phyloP scores from a whole-genome alignment of 2,797 vertebrate genomes.

The Dermochelys coriacea region DNA sequence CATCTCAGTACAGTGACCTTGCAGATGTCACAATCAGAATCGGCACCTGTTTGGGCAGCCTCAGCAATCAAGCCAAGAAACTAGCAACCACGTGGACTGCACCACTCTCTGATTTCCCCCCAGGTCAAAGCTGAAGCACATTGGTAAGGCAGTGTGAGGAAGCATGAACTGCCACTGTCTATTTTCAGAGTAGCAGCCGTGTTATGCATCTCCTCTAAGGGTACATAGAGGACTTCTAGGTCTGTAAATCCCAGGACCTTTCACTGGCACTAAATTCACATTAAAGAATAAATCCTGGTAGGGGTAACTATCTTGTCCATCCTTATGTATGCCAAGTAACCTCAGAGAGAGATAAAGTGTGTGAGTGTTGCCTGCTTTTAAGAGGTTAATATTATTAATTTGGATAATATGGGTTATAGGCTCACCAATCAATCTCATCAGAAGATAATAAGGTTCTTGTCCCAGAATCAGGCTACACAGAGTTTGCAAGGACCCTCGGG shows the following conservation, averaged over 20 bases:
- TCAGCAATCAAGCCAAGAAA: not conserved
- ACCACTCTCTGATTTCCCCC: not conserved
- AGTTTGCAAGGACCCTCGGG: no score
- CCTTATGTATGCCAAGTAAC: not conserved
- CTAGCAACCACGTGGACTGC: not conserved
- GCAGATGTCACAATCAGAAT: not conserved
- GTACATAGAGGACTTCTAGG: not conserved
- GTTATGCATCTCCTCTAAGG: not conserved
- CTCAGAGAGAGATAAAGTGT: not conserved
- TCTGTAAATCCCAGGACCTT: not conserved
- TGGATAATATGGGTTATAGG: no score
- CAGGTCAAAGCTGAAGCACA: not conserved
- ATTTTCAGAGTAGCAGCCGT: no score
- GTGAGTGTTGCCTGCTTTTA: not conserved
- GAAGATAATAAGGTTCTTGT: no score
- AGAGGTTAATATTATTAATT: not conserved
- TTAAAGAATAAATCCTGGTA: accelerated
- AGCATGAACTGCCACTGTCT: not conserved
- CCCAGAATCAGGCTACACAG: no score
- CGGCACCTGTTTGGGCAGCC: accelerated
- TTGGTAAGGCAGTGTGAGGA: no score
- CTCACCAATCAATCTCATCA: no score
- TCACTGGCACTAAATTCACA: not conserved
- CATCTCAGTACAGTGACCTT: not conserved
- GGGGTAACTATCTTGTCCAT: not conserved